A percentile compares a stretch with the other conserved stretches of the same genome.
Conservation (phyloP, 2,797 vertebrate species). For the Neomorphus geoffroyi region DNA sequence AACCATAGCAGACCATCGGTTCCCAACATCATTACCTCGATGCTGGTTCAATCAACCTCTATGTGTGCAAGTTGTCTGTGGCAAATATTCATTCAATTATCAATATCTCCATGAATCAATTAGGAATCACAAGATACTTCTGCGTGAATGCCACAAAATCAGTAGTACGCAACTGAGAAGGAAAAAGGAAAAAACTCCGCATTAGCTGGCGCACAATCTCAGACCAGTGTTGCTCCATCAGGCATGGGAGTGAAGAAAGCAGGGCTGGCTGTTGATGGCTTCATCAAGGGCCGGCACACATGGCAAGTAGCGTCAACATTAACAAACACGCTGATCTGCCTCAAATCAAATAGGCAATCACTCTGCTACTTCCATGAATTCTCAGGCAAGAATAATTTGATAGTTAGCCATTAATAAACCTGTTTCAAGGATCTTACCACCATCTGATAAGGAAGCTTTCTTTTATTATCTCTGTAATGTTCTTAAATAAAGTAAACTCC, state of each 20-base stretch:
- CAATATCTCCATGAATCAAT: background rate
- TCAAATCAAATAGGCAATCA: conserved; percentile 36
- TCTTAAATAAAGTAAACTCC: conserved; percentile 57
- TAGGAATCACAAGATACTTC: background rate
- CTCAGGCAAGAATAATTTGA: conserved; percentile 39
- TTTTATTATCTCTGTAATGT: conserved; percentile 38
- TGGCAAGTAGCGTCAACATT: background rate
- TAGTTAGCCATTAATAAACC: conserved; percentile 46
- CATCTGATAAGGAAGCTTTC: conserved; percentile 50
- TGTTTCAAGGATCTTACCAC: conserved; percentile 36
- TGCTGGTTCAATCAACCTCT: background rate
- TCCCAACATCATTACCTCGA: background rate
- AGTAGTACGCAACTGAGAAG: background rate
- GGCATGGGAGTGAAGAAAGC: background rate
- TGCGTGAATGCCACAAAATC: background rate
- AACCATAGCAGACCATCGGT: background rate
- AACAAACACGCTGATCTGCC: conserved; percentile 14
- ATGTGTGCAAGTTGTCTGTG: background rate
- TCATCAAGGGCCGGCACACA: background rate
- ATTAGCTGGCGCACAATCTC: background rate
- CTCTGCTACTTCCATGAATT: conserved; percentile 18
- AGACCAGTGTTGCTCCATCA: background rate
- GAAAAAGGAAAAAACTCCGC: background rate
- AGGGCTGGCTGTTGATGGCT: background rate
- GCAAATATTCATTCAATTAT: background rate